These are phyloP conservation scores for Coregonus ussuriensis DNA, from an alignment of 2,797 vertebrate species.

Conservation along the genomic window DNA sequence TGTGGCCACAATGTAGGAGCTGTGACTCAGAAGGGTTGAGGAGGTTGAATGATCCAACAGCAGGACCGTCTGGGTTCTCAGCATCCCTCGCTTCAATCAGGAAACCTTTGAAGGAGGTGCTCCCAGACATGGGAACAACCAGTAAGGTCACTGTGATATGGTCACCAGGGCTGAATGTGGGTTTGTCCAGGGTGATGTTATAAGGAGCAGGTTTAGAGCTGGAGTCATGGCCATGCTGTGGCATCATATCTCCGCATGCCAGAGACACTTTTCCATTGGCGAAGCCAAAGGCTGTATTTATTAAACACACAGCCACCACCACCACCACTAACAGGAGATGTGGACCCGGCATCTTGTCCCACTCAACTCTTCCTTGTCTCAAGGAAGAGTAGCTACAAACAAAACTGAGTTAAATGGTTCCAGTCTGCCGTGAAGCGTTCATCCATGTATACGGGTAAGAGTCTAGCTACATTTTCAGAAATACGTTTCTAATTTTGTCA, in stretches of 20 bases:
- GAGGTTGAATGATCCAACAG: conserved; percentile 78
- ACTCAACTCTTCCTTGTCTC: too few species aligned
- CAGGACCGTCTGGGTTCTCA: conserved; percentile 45
- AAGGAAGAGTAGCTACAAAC: too few species aligned
- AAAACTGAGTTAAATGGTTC: too few species aligned
- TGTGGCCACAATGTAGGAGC: conserved; percentile 75
- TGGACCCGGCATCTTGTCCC: conserved; percentile 68
- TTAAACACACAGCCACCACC: conserved; percentile 37
- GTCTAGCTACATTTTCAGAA: too few species aligned
- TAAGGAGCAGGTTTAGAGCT: conserved; percentile 63
- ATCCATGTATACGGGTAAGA: too few species aligned
- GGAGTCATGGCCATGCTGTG: conserved; percentile 69
- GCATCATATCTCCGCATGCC: conserved; percentile 78
- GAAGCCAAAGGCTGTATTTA: conserved; percentile 58
- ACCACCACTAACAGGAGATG: conserved; percentile 28
- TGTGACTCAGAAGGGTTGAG: conserved; percentile 70
- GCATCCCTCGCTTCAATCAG: conserved; percentile 81
- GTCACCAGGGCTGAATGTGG: conserved; percentile 74
- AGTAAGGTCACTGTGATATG: conserved; percentile 79
- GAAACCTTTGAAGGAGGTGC: conserved; percentile 78
- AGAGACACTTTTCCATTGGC: conserved; percentile 71
- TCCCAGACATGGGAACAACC: conserved; percentile 41
- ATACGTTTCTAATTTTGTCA: too few species aligned
- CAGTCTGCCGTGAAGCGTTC: too few species aligned
- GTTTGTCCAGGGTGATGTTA: conserved; percentile 68